phyloP scores from a whole-genome alignment of 2,797 vertebrate species.

The Dendrocincla tyrannina region DNA sequence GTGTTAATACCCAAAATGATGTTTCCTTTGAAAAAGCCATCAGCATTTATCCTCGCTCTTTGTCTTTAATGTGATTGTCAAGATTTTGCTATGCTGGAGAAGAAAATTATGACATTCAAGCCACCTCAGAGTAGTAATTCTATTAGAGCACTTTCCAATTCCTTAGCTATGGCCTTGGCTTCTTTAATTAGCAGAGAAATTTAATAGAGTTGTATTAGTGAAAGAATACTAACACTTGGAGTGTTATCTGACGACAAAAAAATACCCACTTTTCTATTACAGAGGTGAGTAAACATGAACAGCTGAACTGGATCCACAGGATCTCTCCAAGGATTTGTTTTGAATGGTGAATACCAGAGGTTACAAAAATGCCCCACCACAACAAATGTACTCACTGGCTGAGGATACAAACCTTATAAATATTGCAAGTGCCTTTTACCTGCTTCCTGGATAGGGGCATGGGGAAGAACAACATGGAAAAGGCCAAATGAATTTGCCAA shows the following conservation, averaged over 20 bases:
- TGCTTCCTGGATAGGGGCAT: neutral
- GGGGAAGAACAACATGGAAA: neutral
- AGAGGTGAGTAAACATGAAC: neutral
- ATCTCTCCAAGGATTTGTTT: neutral
- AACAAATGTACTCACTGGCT: neutral
- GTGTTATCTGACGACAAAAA: neutral
- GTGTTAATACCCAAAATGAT: constrained; percentile 33
- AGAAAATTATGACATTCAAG: constrained; percentile 11
- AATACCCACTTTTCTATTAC: neutral
- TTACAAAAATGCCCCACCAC: neutral
- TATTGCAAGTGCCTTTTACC: neutral
- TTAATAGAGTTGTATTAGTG: neutral
- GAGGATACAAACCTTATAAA: neutral
- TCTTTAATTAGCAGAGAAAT: constrained; percentile 44
- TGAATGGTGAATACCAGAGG: neutral
- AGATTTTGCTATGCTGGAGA: constrained; percentile 2
- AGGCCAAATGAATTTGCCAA: neutral
- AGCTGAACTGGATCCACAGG: neutral
- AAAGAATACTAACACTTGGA: neutral
- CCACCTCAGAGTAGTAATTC: constrained; percentile 21
- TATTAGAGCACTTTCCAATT: constrained; percentile 25
- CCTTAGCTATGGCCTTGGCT: neutral
- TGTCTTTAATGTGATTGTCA: constrained; percentile 3
- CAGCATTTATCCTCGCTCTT: constrained; percentile 9
- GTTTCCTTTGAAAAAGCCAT: constrained; percentile 10